Conservation (phyloP, 2,113 vertebrate species). For the Colistium nudipinnis region DNA sequence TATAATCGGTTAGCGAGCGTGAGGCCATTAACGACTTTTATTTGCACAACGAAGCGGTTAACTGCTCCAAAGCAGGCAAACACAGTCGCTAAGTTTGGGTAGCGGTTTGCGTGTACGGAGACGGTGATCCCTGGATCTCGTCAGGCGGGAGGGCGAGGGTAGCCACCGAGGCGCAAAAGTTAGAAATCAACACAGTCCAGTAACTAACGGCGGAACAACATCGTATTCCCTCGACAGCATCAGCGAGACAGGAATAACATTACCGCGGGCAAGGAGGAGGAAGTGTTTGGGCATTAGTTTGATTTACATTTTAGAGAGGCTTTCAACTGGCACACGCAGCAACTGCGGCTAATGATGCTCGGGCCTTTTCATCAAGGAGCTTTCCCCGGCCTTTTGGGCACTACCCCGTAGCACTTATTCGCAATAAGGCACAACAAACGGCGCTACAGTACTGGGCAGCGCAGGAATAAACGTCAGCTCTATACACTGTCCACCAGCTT, state of each 20-base stretch:
- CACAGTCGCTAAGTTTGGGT: constrained; percentile 72
- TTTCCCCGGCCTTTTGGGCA: constrained; percentile 46
- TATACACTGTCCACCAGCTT: constrained; percentile 38
- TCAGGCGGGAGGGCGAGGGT: constrained; percentile 32
- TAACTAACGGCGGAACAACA: constrained; percentile 39
- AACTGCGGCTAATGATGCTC: constrained; percentile 65
- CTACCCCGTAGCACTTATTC: constrained; percentile 52
- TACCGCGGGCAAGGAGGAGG: constrained; percentile 34
- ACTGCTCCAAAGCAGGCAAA: constrained; percentile 67
- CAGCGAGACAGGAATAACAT: constrained; percentile 49
- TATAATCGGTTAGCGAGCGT: constrained; percentile 76
- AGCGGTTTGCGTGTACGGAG: constrained; percentile 56
- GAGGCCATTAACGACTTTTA: constrained; percentile 72
- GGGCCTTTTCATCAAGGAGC: constrained; percentile 64
- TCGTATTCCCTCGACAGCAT: constrained; percentile 48
- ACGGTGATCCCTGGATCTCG: constrained; percentile 34
- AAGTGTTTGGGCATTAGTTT: constrained; percentile 60
- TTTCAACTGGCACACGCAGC: constrained; percentile 60
- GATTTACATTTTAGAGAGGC: constrained; percentile 71
- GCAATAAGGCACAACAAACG: constrained; percentile 63
- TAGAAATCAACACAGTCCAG: constrained; percentile 40
- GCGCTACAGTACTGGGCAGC: constrained; percentile 35
- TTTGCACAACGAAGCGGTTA: constrained; percentile 79
- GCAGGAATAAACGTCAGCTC: constrained; percentile 39
- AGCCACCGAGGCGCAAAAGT: constrained; percentile 17